These are phyloP conservation scores for Ancistrus triradiatus DNA, from an alignment of 2,113 vertebrate genomes.

Conservation along the genomic window DNA sequence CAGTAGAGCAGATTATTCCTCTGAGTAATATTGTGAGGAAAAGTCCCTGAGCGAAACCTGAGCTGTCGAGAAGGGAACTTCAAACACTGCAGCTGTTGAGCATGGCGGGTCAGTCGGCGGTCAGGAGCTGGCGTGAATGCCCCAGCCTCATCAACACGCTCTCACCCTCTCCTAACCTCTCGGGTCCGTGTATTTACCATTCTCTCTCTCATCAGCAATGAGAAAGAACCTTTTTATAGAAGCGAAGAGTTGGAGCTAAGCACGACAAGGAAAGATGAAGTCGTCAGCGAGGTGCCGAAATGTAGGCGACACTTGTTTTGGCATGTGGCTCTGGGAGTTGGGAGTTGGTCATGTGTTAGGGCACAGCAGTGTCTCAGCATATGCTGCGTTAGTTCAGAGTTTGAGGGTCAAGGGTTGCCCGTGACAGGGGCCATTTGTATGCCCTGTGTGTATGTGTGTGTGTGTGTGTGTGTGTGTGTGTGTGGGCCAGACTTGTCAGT, in stretches of 20 bases:
- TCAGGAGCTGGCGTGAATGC: conserved; percentile 63
- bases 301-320: conserved; percentile 54
- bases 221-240: conserved; percentile 46
- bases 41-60: conserved; percentile 67
- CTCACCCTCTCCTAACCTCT: conserved; percentile 35
- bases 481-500: not conserved
- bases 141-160: conserved; percentile 47
- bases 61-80: conserved; percentile 61
- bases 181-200: conserved; percentile 29
- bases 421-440: not conserved
- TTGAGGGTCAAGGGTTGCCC: not conserved
- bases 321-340: conserved; percentile 53
- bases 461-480: conserved; percentile 10
- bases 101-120: conserved; percentile 63
- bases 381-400: conserved; percentile 30
- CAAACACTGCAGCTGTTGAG: conserved; percentile 72
- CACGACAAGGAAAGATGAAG: conserved; percentile 35
- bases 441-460: conserved; percentile 14
- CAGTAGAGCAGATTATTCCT: conserved; percentile 43
- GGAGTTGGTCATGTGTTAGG: conserved; percentile 32
- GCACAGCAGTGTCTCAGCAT: conserved; percentile 46
- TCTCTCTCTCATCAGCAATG: conserved; percentile 41
- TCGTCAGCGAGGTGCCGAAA: conserved; percentile 54
- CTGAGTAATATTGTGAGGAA: conserved; percentile 60
- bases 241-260: conserved; percentile 8